Evolutionary conservation across 1,140 invertebrate genomes (phyloP).

Genomic region (Sycophila sp.): DNA sequence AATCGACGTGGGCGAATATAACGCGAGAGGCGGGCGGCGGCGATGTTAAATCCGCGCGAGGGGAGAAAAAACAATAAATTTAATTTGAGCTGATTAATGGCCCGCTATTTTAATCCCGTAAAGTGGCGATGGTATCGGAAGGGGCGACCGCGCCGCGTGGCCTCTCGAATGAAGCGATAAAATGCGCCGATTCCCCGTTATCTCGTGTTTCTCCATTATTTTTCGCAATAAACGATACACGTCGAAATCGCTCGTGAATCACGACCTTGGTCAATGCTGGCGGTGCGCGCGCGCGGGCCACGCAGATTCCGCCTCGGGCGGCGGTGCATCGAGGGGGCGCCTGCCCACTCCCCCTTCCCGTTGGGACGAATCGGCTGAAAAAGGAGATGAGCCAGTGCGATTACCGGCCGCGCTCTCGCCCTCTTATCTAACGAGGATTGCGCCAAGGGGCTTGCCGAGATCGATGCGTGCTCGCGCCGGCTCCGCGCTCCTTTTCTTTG

Average conservation of each 20-base stretch:
- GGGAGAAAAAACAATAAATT: slow-evolving; percentile 11
- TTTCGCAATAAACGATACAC: slow-evolving; percentile 19
- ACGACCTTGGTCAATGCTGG: slow-evolving; percentile 23
- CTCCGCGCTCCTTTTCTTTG: not conserved
- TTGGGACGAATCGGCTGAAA: not conserved
- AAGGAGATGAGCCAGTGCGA: slow-evolving; percentile 2
- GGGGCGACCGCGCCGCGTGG: not conserved
- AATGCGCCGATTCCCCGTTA: slow-evolving; percentile 17
- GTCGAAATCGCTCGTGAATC: slow-evolving; percentile 19
- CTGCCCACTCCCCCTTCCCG: not conserved
- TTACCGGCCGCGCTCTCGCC: not conserved
- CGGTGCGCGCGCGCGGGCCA: slow-evolving; percentile 3
- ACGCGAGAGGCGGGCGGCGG: not conserved
- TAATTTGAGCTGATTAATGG: slow-evolving; percentile 23
- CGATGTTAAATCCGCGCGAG: too few species aligned
- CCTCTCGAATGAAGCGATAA: slow-evolving; percentile 12
- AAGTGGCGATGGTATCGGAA: slow-evolving; percentile 11
- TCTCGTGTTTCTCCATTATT: slow-evolving; percentile 18
- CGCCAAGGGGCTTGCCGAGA: not conserved
- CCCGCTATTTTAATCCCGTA: slow-evolving; percentile 21
- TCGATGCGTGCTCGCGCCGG: not conserved
- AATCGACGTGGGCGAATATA: not conserved
- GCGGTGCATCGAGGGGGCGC: not conserved
- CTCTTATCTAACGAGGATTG: not conserved
- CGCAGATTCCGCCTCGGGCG: not conserved